These are phyloP conservation scores for Pituophis catenifer DNA, from an alignment of 2,113 vertebrate genomes.

Conservation along the genomic window DNA sequence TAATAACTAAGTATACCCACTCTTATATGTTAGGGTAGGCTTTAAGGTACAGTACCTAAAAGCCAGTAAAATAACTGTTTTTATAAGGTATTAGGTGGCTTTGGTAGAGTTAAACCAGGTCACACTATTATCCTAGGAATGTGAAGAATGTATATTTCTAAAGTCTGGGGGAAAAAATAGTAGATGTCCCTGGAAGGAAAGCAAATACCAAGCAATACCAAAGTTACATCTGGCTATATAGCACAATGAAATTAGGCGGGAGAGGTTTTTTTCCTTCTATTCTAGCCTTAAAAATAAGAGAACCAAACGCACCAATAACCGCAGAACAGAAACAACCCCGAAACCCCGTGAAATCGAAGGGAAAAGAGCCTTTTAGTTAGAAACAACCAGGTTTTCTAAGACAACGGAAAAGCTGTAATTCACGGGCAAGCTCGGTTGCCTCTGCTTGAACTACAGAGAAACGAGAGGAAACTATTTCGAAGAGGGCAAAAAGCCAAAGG, in stretches of 20 bases:
- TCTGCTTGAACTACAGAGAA: not conserved
- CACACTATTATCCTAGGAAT: not conserved
- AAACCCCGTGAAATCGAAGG: not conserved
- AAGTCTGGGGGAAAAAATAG: not conserved
- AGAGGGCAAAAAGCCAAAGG: not conserved
- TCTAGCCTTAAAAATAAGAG: not conserved
- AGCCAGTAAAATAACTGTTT: slow-evolving; percentile 40
- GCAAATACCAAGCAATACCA: not conserved
- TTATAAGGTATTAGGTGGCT: slow-evolving; percentile 33
- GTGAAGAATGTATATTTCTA: not conserved
- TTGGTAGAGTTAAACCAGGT: not conserved
- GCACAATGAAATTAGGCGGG: not conserved
- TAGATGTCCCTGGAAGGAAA: not conserved
- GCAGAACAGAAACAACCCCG: not conserved
- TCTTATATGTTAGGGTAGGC: not conserved
- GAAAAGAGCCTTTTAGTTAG: not conserved
- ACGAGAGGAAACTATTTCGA: not conserved
- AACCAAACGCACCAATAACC: not conserved
- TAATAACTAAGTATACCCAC: not conserved
- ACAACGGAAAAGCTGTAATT: not conserved
- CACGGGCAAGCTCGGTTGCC: not conserved
- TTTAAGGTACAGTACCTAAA: not conserved
- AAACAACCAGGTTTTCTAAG: not conserved
- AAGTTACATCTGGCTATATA: not conserved
- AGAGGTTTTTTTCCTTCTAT: slow-evolving; percentile 19